Evolutionary conservation across 1,140 invertebrate species (phyloP).

Genomic region (Teleogryllus occipitalis): DNA sequence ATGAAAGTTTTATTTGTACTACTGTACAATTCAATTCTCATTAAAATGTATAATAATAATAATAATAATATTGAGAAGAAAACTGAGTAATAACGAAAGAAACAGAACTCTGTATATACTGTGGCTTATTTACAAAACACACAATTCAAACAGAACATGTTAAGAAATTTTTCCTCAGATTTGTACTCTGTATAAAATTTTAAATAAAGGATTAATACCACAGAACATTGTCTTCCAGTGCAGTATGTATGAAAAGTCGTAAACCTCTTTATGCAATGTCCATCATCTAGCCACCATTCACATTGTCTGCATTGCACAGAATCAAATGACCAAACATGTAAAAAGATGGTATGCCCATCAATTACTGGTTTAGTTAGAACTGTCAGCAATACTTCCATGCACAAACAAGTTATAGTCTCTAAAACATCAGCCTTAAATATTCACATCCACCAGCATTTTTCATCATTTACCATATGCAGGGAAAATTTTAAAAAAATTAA

Average conservation of each 20-base stretch:
- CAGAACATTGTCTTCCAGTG: neutral
- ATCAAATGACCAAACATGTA: neutral
- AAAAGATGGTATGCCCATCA: neutral
- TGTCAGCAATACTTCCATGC: neutral
- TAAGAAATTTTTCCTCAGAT: neutral
- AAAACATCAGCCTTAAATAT: neutral
- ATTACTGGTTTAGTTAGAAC: neutral
- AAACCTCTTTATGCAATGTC: neutral
- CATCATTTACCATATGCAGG: neutral
- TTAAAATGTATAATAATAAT: no score
- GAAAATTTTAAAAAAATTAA: neutral
- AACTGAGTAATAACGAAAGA: no score
- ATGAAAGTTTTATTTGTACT: no score
- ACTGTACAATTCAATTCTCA: no score
- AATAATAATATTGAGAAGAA: no score
- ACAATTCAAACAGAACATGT: neutral
- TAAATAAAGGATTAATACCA: neutral
- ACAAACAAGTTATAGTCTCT: neutral
- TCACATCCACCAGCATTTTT: conserved; percentile 21
- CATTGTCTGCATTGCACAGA: conserved; percentile 40
- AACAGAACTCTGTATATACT: no score
- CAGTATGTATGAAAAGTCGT: neutral
- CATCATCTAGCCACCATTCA: conserved; percentile 43
- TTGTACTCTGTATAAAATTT: no score
- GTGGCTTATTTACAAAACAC: neutral